Percentiles rank a stretch among this genome's conserved stretches.
phyloP scores from a whole-genome alignment of 2,888 invertebrate genomes.

The Cephonodes hylas region DNA sequence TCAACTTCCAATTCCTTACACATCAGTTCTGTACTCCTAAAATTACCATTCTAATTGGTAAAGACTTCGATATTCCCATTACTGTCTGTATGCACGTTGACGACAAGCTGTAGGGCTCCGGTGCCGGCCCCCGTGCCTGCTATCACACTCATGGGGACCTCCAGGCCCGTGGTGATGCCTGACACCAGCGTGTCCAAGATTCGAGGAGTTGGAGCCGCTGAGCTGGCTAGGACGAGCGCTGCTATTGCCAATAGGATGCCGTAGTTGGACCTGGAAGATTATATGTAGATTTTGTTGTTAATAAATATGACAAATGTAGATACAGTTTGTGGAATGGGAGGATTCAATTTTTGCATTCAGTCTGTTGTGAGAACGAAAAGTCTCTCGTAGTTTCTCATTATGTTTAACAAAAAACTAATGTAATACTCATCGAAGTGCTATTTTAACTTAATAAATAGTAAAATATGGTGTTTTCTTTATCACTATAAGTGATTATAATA shows the following conservation, averaged over 20 bases:
- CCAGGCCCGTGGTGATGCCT: conserved; percentile 64
- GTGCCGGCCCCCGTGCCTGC: conserved; percentile 54
- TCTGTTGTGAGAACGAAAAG: too few relatives aligned
- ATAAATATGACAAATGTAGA: background rate
- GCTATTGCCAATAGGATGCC: conserved; percentile 36
- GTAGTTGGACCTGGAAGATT: conserved; percentile 47
- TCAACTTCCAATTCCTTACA: background rate
- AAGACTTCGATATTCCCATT: conserved; percentile 69
- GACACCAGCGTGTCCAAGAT: conserved; percentile 46
- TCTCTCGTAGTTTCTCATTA: too few relatives aligned
- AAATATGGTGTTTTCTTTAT: too few relatives aligned
- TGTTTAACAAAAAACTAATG: too few relatives aligned
- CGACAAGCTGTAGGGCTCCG: conserved; percentile 65
- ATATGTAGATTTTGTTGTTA: background rate
- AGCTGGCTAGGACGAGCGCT: conserved; percentile 36
- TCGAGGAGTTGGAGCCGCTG: conserved; percentile 51
- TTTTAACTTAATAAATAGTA: too few relatives aligned
- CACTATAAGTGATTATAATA: too few relatives aligned
- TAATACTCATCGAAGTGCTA: too few relatives aligned
- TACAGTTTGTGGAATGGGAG: too few relatives aligned
- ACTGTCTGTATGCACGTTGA: conserved; percentile 70
- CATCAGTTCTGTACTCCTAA: background rate
- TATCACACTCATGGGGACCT: conserved; percentile 59
- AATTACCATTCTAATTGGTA: conserved; percentile 44
- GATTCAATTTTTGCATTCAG: too few relatives aligned